Evolutionary conservation across 2,113 vertebrate species (phyloP).

Genomic region (Psilopsiagon aurifrons): DNA sequence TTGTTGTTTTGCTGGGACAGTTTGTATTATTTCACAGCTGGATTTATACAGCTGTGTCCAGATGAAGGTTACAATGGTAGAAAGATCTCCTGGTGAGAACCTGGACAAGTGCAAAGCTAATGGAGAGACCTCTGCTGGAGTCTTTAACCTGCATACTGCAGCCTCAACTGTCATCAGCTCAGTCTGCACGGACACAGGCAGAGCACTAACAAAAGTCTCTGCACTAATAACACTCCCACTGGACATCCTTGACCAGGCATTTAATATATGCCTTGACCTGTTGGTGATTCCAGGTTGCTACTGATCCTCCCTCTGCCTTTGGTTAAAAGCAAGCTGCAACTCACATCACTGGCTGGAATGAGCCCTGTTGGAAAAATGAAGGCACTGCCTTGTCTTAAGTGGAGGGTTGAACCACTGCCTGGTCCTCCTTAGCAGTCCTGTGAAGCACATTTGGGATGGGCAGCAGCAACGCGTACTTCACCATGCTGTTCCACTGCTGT

Average conservation of each 20-base stretch:
- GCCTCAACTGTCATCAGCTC: not conserved
- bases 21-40: not conserved
- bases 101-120: not conserved
- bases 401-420: not conserved
- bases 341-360: not conserved
- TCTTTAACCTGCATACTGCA: not conserved
- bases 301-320: not conserved
- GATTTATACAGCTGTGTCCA: not conserved
- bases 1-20: not conserved
- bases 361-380: not conserved
- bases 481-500: not conserved
- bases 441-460: not conserved
- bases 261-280: not conserved
- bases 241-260: not conserved
- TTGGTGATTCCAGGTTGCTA: not conserved
- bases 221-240: not conserved
- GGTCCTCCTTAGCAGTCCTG: not conserved
- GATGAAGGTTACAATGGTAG: not conserved
- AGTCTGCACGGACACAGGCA: not conserved
- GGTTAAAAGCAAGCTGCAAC: not conserved
- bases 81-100: not conserved
- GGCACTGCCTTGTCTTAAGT: not conserved
- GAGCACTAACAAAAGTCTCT: not conserved
- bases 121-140: not conserved
- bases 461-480: not conserved